Base-by-base conservation (phyloP, 2,113 vertebrate genomes). In the Tenrec ecaudatus region DNA sequence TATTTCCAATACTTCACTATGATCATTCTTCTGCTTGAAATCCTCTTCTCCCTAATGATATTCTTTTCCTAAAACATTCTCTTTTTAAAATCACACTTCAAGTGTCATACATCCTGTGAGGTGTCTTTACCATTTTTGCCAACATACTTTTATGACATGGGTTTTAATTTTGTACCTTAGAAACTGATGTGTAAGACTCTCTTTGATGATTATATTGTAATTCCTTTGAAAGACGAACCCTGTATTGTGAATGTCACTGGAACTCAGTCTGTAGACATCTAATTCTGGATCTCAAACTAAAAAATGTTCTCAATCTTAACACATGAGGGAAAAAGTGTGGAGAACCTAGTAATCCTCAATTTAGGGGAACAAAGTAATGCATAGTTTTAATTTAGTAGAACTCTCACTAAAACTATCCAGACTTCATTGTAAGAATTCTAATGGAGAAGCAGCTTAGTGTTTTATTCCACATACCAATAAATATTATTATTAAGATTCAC, bases 401-500 rank as follows among this genome's bases (percentile, higher is more conserved):
- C 68, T 73, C 36, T 64, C 29, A 60, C 22, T 16, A 40, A 75
- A 92, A 64, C 6, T 40, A 43, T 31, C 14, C 25, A 64, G 33
- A 71, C 25, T 36, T 82, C 83, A 77, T 58, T 69, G 85, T 1
- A 79, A 17, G 76, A 2, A 84, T n/a, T 27, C 20, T 36, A 47
- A 77, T 43, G 36, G 40, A 94, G 89, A 86, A 81, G 86, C 78
- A 86, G 82, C 25, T 87, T 33, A 19, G 31, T 36, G 43, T 91
- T 79, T 43, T 47, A 62, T 43, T 57, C 43, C 20, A 14, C 43
- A 58, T 83, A 83, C 78, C 76, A 80, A 4, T 87, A 87, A 84
- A 78, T 40, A 36, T 75, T 62, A 95, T 43, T 87, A 68, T 90
- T 58, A 88, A 25, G 16, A 6, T 40, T 75, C 36, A 43, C 43